Percentiles rank a stretch among this genome's conserved stretches.
Conservation (phyloP, 2,797 vertebrate genomes). For the Geotrypetes seraphini region DNA sequence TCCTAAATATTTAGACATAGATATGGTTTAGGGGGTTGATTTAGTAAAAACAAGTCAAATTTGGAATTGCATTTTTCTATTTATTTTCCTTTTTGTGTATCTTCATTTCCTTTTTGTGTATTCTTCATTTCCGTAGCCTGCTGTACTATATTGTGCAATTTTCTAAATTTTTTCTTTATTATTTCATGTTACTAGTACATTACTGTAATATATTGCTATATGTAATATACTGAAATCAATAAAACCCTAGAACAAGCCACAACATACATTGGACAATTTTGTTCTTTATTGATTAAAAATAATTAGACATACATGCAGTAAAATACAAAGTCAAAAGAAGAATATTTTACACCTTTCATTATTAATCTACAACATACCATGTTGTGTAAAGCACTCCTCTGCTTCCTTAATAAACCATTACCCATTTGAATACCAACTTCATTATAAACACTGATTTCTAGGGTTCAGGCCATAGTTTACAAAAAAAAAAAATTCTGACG, state of each 20-base stretch:
- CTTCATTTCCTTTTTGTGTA: too few relatives aligned
- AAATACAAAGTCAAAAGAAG: constrained; percentile 71
- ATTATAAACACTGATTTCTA: constrained; percentile 42
- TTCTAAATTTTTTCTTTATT: too few relatives aligned
- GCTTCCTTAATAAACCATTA: constrained; percentile 47
- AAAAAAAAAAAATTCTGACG: constrained; percentile 31
- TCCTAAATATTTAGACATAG: too few relatives aligned
- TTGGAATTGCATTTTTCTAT: too few relatives aligned
- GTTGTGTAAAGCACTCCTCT: constrained; percentile 42
- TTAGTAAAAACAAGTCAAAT: too few relatives aligned
- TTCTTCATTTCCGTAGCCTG: too few relatives aligned
- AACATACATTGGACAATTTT: constrained; percentile 50
- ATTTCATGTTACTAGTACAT: too few relatives aligned
- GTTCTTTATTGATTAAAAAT: constrained; percentile 94
- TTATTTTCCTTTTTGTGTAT: too few relatives aligned
- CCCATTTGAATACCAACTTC: constrained; percentile 38
- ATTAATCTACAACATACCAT: constrained; percentile 60
- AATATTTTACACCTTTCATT: constrained; percentile 67
- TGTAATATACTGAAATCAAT: too few relatives aligned
- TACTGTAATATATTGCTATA: too few relatives aligned
- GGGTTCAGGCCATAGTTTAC: constrained; percentile 44
- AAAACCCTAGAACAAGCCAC: background rate
- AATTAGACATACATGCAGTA: constrained; percentile 80
- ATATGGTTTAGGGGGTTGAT: too few relatives aligned
- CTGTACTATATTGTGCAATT: too few relatives aligned